phyloP scores from a whole-genome alignment of 2,888 invertebrate genomes.

The Eristalis intricaria region DNA sequence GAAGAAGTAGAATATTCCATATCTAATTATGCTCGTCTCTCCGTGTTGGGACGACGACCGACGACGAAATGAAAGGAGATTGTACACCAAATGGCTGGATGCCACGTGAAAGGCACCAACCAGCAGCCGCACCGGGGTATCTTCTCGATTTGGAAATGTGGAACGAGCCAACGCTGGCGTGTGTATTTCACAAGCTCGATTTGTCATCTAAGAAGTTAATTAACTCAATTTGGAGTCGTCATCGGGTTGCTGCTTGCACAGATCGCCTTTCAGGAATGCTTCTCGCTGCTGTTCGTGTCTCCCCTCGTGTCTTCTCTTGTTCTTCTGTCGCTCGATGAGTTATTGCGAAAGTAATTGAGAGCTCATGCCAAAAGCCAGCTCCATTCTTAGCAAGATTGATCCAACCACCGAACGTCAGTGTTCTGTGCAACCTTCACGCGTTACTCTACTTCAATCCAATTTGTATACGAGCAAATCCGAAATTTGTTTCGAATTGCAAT shows the following conservation, averaged over 20 bases:
- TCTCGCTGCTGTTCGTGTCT: neutral
- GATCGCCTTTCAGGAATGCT: neutral
- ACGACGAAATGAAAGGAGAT: slow-evolving; percentile 29
- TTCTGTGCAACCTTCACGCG: neutral
- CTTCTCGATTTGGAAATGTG: slow-evolving; percentile 30
- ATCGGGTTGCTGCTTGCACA: too few relatives aligned
- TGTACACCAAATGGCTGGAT: slow-evolving; percentile 15
- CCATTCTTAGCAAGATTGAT: too few relatives aligned
- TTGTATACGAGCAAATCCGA: neutral
- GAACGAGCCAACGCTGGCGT: slow-evolving; percentile 15
- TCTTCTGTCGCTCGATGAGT: neutral
- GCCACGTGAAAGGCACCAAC: slow-evolving; percentile 51
- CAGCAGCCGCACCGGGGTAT: slow-evolving; percentile 1
- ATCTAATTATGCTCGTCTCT: slow-evolving; percentile 46
- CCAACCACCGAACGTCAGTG: neutral
- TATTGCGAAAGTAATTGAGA: slow-evolving; percentile 35
- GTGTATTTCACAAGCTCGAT: slow-evolving; percentile 52
- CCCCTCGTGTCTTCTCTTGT: neutral
- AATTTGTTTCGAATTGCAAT: neutral
- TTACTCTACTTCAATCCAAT: neutral
- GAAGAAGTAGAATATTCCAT: slow-evolving; percentile 57
- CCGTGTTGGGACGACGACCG: neutral
- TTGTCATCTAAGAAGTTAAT: slow-evolving; percentile 58
- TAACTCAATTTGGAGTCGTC: slow-evolving; percentile 37
- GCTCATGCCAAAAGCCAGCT: neutral